A percentile compares a stretch with the other conserved stretches of the same genome.
phyloP scores from a whole-genome alignment of 2,888 invertebrate genomes.

The Capitulum mitella region DNA sequence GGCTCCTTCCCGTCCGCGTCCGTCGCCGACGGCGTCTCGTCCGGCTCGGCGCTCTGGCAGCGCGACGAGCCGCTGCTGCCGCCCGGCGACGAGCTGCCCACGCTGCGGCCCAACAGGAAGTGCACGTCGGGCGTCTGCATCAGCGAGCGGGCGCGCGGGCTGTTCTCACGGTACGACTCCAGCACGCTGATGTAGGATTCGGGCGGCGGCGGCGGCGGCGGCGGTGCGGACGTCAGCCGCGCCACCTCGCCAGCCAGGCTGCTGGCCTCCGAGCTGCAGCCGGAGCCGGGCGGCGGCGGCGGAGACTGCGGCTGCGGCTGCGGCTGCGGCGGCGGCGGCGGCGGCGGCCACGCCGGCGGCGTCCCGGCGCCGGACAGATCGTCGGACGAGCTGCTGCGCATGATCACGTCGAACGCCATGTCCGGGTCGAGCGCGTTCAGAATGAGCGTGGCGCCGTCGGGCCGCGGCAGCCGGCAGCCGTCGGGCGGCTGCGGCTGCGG shows the following conservation, averaged over 20 bases:
- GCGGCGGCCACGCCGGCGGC: neutral
- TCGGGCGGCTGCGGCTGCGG: conserved; percentile 48
- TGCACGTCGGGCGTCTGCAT: conserved; percentile 22
- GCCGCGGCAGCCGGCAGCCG: neutral
- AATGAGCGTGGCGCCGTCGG: neutral
- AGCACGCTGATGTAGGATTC: conserved; percentile 55
- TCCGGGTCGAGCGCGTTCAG: conserved; percentile 15
- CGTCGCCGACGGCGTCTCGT: neutral
- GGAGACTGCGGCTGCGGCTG: neutral
- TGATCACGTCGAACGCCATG: conserved; percentile 2
- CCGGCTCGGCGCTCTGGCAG: neutral
- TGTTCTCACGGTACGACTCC: conserved; percentile 47
- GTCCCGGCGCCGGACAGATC: neutral
- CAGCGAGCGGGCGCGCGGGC: conserved; percentile 23
- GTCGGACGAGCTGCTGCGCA: neutral
- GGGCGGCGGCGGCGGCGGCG: neutral
- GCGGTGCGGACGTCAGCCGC: neutral
- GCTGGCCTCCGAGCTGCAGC: neutral
- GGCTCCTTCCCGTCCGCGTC: no score
- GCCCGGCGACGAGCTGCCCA: conserved; percentile 3
- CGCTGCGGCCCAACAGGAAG: neutral
- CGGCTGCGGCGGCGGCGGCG: neutral
- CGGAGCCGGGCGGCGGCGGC: neutral
- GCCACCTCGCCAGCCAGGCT: conserved; percentile 3
- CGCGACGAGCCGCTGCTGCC: neutral